These are phyloP conservation scores for Raphicerus campestris DNA, from an alignment of 2,113 vertebrate genomes.

Conservation along the genomic window DNA sequence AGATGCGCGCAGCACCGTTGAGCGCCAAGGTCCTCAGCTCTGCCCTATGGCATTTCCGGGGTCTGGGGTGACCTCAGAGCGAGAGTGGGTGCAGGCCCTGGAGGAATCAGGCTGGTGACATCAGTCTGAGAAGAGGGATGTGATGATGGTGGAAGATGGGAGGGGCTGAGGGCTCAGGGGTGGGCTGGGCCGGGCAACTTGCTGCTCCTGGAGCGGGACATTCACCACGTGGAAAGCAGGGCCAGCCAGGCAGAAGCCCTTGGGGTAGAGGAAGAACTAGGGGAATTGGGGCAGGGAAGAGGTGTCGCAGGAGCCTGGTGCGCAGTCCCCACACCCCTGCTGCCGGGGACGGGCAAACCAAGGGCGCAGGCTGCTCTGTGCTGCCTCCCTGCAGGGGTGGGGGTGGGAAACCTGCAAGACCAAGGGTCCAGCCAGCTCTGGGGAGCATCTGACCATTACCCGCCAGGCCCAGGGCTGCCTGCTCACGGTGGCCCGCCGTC, in stretches of 20 bases:
- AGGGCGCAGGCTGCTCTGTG: not conserved
- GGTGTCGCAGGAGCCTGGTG: rapidly evolving
- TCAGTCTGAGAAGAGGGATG: not conserved
- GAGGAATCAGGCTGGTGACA: not conserved
- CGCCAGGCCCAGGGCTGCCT: too few relatives aligned
- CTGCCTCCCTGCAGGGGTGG: not conserved
- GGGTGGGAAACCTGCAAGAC: not conserved
- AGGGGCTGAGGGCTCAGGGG: not conserved
- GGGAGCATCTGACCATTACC: too few relatives aligned
- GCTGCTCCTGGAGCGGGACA: not conserved
- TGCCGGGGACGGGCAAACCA: rapidly evolving
- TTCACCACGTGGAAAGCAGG: not conserved
- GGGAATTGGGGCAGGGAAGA: not conserved
- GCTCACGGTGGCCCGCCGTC: not conserved
- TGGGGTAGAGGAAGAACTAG: not conserved
- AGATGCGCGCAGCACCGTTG: rapidly evolving
- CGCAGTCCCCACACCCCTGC: not conserved
- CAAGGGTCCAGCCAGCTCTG: not conserved
- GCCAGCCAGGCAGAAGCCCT: not conserved
- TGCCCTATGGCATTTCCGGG: not conserved
- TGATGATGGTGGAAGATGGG: not conserved
- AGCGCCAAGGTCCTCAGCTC: not conserved
- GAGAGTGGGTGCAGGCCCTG: not conserved
- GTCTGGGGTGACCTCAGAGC: not conserved
- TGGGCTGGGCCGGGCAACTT: not conserved